Evolutionary conservation across 2,888 invertebrate species (phyloP), one percentile per base, ranked within the genome.

Genomic region (Lithophane leautieri): DNA sequence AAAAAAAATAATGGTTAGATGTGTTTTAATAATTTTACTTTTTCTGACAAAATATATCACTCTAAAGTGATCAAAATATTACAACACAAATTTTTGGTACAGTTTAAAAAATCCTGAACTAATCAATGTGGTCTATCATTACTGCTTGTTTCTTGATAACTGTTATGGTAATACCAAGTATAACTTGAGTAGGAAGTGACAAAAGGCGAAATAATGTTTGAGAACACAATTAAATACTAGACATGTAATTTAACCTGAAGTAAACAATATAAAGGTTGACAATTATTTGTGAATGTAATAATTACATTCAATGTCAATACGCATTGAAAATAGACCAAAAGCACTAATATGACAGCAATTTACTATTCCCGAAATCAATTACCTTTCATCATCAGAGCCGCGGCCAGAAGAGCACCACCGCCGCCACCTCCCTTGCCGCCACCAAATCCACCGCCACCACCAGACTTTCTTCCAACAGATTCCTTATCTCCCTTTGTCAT

Each of bases 331-430:
- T 6, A 0, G n/a, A 56, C 16, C 1, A 34, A 7, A 25, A 47
- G 22, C 1, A 11, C 34, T 34, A 28, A 1, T 8, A 71, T 28
- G 22, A 16, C 56, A 40, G 22, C 22, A 54, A 54, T 28, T 74
- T 1, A 7, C 1, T 4, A 2, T 11, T 25, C 11, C 16, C 9
- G n/a, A 56, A 52, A 12, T n/a, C 16, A 66, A 71, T 90, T 91
- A 97, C 97, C 98, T 97, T 97, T 97, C 97, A 97, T 97, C 97
- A 97, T 97, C 91, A 96, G 90, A 79, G 97, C 97, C 6, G 97
- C 97, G 7, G 97, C 97, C 0, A 97, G 79, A 0, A 97, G 87
- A 0, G 95, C 96, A 50, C 96, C 97, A 16, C 97, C 93, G 0
- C 95, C 93, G 0, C 95, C 93, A 0, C 95, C 93, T 0, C 95